Percentiles rank a stretch among this genome's conserved stretches.
Conservation (phyloP, 2,113 vertebrate species). For the Gasterosteus nipponicus region DNA sequence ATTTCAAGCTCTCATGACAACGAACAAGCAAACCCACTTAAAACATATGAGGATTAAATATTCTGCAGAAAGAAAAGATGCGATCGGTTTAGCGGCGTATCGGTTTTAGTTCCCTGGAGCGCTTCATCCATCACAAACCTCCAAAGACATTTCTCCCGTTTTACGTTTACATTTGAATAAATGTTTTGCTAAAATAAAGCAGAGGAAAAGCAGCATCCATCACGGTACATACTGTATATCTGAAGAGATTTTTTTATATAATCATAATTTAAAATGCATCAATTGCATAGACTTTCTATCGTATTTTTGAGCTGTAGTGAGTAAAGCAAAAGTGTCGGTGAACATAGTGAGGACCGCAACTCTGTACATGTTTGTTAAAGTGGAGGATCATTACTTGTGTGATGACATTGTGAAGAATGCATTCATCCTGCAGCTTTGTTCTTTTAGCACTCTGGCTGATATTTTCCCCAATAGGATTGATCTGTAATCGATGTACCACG, state of each 20-base stretch:
- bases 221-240: slow-evolving; percentile 8
- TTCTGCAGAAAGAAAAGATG: slow-evolving; percentile 19
- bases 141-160: slow-evolving; percentile 1
- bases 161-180: slow-evolving; percentile 22
- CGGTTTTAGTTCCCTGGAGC: slow-evolving; percentile 6
- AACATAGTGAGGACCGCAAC: no score
- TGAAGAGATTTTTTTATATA: not conserved
- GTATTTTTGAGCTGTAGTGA: no score
- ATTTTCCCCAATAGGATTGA: no score
- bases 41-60: slow-evolving; percentile 17
- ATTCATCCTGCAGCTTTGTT: no score
- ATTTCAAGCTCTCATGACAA: slow-evolving; percentile 16
- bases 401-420: no score
- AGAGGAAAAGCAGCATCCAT: not conserved
- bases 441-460: no score
- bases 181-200: slow-evolving; percentile 5
- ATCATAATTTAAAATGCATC: no score
- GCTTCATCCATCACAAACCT: slow-evolving; percentile 1
- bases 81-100: not conserved
- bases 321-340: no score
- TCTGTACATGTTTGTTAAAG: no score
- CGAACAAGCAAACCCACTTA: slow-evolving; percentile 29
- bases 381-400: no score
- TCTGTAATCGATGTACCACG: no score
- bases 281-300: no score